Base-by-base conservation (phyloP, 2,888 invertebrate genomes). In the Torymus auratus region DNA sequence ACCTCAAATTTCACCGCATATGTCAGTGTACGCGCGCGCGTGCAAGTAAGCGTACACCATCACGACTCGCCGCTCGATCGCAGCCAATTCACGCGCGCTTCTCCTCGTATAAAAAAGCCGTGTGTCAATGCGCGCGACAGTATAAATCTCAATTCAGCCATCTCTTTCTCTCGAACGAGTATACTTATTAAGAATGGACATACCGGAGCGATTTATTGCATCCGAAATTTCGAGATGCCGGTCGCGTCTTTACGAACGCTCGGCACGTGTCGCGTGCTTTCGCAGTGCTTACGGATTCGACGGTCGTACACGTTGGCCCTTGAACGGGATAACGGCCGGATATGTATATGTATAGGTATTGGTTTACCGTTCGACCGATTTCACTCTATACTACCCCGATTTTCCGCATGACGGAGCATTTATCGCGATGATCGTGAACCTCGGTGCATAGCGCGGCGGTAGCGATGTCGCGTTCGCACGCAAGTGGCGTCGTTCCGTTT, bases 321-420 rank as follows among this genome's bases (percentile, higher is more conserved):
- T 50, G 28, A 76, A 77, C 77, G 77, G 77, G 70, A 71, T 58
- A 58, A 64, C 23, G 64, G 53, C 78, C 78, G 78, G 78, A 78
- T 78, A 77, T 56, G 52, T 28, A 61, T 20, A 7, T 41, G 7
- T 5, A 65, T 2, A 14, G 11, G 4, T 13, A 14, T 15, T 50
- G 69, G 50, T 80, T 74, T 80, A 80, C 80, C 74, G 80, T 79
- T 72, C 2, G 55, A 15, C 7, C 55, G 56, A 5, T 1, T 2
- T 14, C 28, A 23, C 7, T 41, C 41, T 41, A 41, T 41, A 41
- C 41, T 17, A 17, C 11, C 13, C 11, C 80, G 70, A 75, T 73
- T 80, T 74, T 70, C 77, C 77, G 77, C 70, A 67, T 20, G 74
- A 67, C 56, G 58, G 28, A 55, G n/a, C 62, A 53, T 2, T 62